A percentile compares a stretch with the other conserved stretches of the same genome.
phyloP scores from a whole-genome alignment of 2,888 invertebrate genomes.

The Anarsia innoxiella region DNA sequence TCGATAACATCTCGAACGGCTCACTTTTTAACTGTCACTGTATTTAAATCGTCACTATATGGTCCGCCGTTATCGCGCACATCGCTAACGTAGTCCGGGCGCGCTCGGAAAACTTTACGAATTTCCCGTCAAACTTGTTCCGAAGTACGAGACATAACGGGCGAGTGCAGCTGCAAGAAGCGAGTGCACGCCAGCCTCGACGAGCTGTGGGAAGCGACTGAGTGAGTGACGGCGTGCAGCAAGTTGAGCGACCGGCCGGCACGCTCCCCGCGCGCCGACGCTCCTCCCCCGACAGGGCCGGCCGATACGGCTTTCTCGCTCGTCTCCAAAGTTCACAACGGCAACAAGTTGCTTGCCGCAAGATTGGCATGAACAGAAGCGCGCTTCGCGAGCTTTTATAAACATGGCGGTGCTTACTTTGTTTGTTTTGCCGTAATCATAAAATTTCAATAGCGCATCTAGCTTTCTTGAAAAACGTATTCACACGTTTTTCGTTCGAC shows the following conservation, averaged over 20 bases:
- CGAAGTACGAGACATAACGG: constrained; percentile 70
- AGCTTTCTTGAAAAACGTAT: constrained; percentile 37
- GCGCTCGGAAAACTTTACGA: constrained; percentile 67
- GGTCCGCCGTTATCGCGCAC: constrained; percentile 56
- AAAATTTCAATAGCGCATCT: constrained; percentile 57
- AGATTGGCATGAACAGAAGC: constrained; percentile 75
- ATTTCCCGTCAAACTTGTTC: constrained; percentile 75
- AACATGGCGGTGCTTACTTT: constrained; percentile 69
- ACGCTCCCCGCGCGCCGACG: constrained; percentile 65
- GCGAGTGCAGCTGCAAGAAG: constrained; percentile 37
- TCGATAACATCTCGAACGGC: constrained; percentile 61
- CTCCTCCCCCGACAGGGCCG: constrained; percentile 66
- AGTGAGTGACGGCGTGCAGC: constrained; percentile 52
- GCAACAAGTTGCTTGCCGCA: constrained; percentile 72
- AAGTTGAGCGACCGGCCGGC: constrained; percentile 56
- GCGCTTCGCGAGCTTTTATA: constrained; percentile 72
- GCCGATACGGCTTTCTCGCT: constrained; percentile 50
- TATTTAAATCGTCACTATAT: constrained; percentile 63
- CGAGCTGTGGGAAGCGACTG: constrained; percentile 50
- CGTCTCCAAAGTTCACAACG: constrained; percentile 63
- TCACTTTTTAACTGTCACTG: constrained; percentile 69
- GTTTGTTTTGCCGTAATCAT: constrained; percentile 69
- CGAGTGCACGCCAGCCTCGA: constrained; percentile 40
- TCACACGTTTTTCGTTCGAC: too few species aligned
- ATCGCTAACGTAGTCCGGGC: constrained; percentile 61